These are phyloP conservation scores for Leucophenga montana DNA, from an alignment of 2,888 invertebrate genomes.

Conservation along the genomic window DNA sequence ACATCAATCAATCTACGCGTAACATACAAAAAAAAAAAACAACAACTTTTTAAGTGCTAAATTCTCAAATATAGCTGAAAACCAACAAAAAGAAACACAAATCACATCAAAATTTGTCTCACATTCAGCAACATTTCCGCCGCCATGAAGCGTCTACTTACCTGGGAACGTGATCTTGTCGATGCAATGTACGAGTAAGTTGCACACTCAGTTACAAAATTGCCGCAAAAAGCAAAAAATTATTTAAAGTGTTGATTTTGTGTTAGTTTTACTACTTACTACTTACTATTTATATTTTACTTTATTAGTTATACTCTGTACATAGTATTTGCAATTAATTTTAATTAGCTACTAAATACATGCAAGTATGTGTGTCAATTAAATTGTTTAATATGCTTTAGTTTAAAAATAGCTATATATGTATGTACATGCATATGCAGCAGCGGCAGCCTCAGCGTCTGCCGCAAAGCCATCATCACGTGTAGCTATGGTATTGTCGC, in stretches of 20 bases:
- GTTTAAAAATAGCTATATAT: background rate
- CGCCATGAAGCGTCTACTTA: constrained; percentile 69
- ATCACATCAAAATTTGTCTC: constrained; percentile 35
- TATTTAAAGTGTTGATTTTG: no score
- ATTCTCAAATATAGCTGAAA: constrained; percentile 16
- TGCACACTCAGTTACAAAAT: constrained; percentile 15
- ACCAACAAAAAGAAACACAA: no score
- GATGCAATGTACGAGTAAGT: constrained; percentile 71
- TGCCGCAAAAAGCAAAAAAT: constrained; percentile 7
- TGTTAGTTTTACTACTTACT: constrained; percentile 14
- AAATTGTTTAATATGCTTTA: background rate
- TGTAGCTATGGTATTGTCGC: no score
- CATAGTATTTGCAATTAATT: background rate
- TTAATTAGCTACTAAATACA: background rate
- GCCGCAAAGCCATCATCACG: constrained; percentile 29
- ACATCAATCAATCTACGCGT: no score
- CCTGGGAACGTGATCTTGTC: constrained; percentile 69
- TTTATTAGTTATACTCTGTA: no score
- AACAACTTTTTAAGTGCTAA: background rate
- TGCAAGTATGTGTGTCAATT: constrained; percentile 10
- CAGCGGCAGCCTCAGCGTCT: background rate
- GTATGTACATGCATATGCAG: background rate
- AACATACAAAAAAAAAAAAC: background rate
- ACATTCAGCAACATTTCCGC: constrained; percentile 46
- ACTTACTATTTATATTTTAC: background rate